Evolutionary conservation across 2,797 vertebrate species (phyloP).

Genomic region (Platyrinchus mystaceus): DNA sequence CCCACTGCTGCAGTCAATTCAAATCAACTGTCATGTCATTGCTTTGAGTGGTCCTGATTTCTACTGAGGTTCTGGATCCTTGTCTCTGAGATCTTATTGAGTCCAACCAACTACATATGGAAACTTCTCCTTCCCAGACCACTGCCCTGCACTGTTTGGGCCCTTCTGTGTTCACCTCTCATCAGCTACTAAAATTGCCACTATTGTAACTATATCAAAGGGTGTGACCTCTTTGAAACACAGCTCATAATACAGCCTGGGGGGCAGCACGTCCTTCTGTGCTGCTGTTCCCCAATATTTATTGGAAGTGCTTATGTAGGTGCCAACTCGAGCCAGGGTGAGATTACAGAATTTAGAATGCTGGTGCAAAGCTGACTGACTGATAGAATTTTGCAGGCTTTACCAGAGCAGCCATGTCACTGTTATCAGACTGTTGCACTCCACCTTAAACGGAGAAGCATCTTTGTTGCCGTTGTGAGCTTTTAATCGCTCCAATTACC

Average conservation of each 20-base stretch:
- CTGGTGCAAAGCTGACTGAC: not conserved
- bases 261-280: not conserved
- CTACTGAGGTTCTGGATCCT: not conserved
- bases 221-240: not conserved
- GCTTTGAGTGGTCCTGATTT: not conserved
- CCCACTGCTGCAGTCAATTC: not conserved
- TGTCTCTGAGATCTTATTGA: not conserved
- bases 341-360: not conserved
- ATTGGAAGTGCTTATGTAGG: not conserved
- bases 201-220: not conserved
- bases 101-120: not conserved
- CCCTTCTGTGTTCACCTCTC: not conserved
- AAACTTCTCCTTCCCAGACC: not conserved
- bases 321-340: not conserved
- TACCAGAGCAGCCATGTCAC: not conserved
- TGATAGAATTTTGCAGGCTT: not conserved
- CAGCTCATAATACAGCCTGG: not conserved
- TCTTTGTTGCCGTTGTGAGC: conserved; percentile 7
- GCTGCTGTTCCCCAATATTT: not conserved
- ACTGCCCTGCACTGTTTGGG: not conserved
- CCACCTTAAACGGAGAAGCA: conserved; percentile 36
- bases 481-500: conserved; percentile 49
- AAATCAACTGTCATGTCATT: not conserved
- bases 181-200: not conserved
- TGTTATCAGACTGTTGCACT: not conserved